Conservation (phyloP, 2,797 vertebrate species). For the Lates japonicus region DNA sequence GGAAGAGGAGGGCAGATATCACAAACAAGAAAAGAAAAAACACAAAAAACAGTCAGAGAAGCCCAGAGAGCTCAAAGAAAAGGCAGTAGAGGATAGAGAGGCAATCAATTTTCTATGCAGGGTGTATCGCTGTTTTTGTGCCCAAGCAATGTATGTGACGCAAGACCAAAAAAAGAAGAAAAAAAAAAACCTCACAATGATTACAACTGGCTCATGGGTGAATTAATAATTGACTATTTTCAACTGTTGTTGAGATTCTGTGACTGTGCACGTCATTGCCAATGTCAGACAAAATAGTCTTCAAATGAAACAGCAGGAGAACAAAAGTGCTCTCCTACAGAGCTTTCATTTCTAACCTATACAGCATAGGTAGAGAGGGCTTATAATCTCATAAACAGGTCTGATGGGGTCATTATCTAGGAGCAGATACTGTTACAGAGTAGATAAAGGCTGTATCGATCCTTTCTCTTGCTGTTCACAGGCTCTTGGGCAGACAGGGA, state of each 20-base stretch:
- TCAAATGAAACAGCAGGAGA: conserved; percentile 27
- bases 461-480: conserved; percentile 68
- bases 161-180: conserved; percentile 26
- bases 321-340: conserved; percentile 28
- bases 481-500: conserved; percentile 54
- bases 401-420: conserved; percentile 83
- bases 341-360: conserved; percentile 41
- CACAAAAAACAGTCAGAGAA: conserved; percentile 84
- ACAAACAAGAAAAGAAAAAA: conserved; percentile 87
- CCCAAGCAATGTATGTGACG: conserved; percentile 49
- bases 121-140: conserved; percentile 52
- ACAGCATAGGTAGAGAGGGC: conserved; percentile 42
- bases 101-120: conserved; percentile 67
- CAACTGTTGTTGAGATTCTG: conserved; percentile 27
- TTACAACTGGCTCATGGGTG: conserved; percentile 28
- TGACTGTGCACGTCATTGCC: conserved; percentile 20
- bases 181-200: conserved; percentile 19
- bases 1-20: conserved; percentile 88
- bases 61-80: conserved; percentile 78
- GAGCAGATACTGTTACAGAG: conserved; percentile 83
- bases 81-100: conserved; percentile 77
- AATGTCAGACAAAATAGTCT: conserved; percentile 38
- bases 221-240: conserved; percentile 49
- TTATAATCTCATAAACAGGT: conserved; percentile 82
- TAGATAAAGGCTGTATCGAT: conserved; percentile 82